These are phyloP conservation scores for Fistularia commersonii DNA, from an alignment of 2,797 vertebrate genomes.

Conservation along the genomic window DNA sequence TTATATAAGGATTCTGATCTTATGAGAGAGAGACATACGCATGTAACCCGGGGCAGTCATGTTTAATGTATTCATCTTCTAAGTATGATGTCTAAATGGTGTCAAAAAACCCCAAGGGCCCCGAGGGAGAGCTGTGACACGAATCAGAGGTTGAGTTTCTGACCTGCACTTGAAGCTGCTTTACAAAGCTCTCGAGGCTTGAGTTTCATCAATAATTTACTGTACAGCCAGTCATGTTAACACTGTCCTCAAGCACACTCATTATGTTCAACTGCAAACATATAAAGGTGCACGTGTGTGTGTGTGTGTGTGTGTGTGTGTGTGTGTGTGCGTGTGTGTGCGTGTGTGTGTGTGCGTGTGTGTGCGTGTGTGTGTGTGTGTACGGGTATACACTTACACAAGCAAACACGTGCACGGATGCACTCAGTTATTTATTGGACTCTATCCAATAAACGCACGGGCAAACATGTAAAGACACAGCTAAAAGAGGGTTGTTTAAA, in stretches of 20 bases:
- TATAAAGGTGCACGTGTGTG: not conserved
- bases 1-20: constrained; percentile 15
- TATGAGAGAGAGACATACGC: not conserved
- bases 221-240: constrained; percentile 43
- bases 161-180: constrained; percentile 56
- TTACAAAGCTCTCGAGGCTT: constrained; percentile 41
- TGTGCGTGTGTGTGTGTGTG: too few species aligned
- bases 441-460: too few species aligned
- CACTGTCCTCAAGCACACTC: constrained; percentile 41
- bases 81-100: constrained; percentile 31
- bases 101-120: constrained; percentile 15
- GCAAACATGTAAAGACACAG: constrained; percentile 1
- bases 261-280: constrained; percentile 29
- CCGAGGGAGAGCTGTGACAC: too few species aligned
- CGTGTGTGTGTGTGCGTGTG: not conserved
- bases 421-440: not conserved
- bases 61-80: constrained; percentile 34
- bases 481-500: constrained; percentile 7
- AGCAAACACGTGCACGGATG: constrained; percentile 7
- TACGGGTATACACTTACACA: constrained; percentile 4
- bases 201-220: constrained; percentile 65
- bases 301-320: too few species aligned
- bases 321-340: too few species aligned
- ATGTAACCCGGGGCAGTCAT: constrained; percentile 12
- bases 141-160: constrained; percentile 35